phyloP scores from a whole-genome alignment of 1,140 invertebrate species.

The Solenopsis fugax region DNA sequence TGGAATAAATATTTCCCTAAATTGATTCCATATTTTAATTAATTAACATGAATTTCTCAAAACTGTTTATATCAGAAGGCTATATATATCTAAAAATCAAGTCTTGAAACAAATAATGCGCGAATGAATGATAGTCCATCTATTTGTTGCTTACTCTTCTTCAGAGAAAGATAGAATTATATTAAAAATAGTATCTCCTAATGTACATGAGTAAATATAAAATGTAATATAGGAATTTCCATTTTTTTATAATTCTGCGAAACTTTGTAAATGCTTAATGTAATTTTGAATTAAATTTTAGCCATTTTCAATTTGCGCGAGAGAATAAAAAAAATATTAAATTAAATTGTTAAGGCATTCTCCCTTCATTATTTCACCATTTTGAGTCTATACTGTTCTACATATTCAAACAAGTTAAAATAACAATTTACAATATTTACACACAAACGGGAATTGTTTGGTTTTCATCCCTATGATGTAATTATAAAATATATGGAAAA shows the following conservation, averaged over 20 bases:
- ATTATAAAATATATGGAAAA: background rate
- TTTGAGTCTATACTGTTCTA: background rate
- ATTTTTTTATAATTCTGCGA: background rate
- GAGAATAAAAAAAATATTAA: background rate
- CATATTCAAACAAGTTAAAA: background rate
- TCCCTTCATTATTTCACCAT: background rate
- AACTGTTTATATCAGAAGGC: background rate
- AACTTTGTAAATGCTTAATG: background rate
- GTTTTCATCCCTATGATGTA: background rate
- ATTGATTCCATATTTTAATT: background rate
- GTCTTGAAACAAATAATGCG: background rate
- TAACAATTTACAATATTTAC: background rate
- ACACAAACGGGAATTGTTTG: background rate
- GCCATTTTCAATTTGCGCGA: background rate
- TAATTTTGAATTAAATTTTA: background rate
- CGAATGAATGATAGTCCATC: background rate
- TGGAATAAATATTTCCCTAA: background rate
- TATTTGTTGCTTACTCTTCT: background rate
- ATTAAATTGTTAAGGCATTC: background rate
- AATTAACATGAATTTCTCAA: background rate
- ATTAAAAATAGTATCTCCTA: background rate
- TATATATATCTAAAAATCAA: background rate
- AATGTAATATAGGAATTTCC: background rate
- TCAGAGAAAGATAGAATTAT: slow-evolving; percentile 7
- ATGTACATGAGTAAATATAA: background rate